phyloP scores from a whole-genome alignment of 2,113 vertebrate genomes.

The Syngnathus floridae region DNA sequence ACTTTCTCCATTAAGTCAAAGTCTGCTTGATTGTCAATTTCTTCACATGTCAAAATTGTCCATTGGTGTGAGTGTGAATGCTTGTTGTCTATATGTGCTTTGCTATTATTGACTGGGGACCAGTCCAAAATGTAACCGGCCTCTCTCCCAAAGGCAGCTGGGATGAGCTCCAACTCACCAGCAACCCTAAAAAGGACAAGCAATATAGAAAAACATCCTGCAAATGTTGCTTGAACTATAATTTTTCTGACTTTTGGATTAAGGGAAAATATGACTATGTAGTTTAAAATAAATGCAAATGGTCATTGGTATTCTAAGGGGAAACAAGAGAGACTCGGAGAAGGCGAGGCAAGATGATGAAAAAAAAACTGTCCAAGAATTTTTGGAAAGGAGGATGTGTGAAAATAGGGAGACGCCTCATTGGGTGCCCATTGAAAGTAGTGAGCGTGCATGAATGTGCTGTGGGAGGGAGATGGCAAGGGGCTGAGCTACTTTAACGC shows the following conservation, averaged over 20 bases:
- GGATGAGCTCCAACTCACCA: neutral
- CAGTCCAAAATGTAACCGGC: neutral
- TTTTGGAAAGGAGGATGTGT: neutral
- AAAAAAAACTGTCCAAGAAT: conserved; percentile 8
- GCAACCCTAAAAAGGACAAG: neutral
- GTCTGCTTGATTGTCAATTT: too few species aligned
- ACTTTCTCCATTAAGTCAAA: too few species aligned
- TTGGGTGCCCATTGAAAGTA: conserved; percentile 14
- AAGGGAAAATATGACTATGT: neutral
- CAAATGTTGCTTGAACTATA: neutral
- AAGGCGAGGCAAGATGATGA: neutral
- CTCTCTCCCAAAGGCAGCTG: neutral
- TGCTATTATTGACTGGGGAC: neutral
- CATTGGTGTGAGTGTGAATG: neutral
- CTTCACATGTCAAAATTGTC: neutral
- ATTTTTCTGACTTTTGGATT: neutral
- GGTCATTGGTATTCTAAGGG: neutral
- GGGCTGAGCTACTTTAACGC: conserved; percentile 60
- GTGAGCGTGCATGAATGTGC: conserved; percentile 9
- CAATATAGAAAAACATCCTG: neutral
- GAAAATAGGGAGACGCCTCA: conserved; percentile 6
- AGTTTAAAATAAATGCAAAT: neutral
- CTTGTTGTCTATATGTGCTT: neutral
- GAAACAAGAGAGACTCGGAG: neutral
- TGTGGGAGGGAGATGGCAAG: conserved; percentile 1